These are phyloP conservation scores for Phalacrocorax brasilianus DNA, from an alignment of 2,113 vertebrate genomes.

Conservation along the genomic window DNA sequence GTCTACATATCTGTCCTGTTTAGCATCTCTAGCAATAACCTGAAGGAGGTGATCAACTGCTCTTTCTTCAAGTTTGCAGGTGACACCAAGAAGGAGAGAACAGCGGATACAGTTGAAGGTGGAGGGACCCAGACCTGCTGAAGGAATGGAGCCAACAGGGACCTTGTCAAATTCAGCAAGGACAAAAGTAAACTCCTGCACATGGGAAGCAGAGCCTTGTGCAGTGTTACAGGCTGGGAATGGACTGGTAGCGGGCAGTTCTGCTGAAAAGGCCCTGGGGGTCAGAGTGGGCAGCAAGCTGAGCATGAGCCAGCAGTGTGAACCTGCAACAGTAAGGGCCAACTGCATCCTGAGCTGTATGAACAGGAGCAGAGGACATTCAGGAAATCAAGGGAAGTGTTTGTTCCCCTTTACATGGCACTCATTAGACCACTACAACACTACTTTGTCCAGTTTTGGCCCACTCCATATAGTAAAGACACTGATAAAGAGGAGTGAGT, in stretches of 20 bases:
- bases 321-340: not conserved
- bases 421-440: not conserved
- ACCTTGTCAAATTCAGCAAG: not conserved
- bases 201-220: not conserved
- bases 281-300: not conserved
- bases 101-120: not conserved
- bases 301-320: not conserved
- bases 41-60: not conserved
- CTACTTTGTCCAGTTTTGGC: not conserved
- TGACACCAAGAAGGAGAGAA: not conserved
- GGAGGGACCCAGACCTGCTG: not conserved
- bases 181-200: not conserved
- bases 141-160: not conserved
- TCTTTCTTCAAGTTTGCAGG: not conserved
- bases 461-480: not conserved
- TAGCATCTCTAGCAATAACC: not conserved
- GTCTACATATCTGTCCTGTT: not conserved
- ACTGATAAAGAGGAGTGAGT: not conserved
- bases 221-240: not conserved
- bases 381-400: not conserved
- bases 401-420: not conserved
- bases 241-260: not conserved
- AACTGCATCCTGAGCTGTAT: not conserved
- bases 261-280: not conserved
- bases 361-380: not conserved